These are phyloP conservation scores for Leptoclinus maculatus DNA, from an alignment of 2,797 vertebrate genomes.

Conservation along the genomic window DNA sequence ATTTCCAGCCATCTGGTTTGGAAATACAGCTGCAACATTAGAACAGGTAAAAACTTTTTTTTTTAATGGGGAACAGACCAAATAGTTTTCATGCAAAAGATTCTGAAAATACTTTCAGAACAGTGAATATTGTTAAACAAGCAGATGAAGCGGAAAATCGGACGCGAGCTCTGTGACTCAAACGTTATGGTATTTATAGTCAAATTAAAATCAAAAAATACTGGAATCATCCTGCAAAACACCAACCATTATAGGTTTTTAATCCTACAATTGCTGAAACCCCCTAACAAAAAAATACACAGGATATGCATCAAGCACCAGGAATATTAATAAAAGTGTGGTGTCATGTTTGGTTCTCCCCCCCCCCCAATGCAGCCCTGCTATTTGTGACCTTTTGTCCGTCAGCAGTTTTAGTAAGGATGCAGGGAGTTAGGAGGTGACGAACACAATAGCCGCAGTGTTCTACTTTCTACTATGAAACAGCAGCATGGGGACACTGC, in stretches of 20 bases:
- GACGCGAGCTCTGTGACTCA: not conserved
- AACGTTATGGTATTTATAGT: not conserved
- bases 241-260: not conserved
- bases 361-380: conserved; percentile 8
- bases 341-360: conserved; percentile 10
- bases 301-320: not conserved
- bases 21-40: not conserved
- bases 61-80: not conserved
- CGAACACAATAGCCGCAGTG: conserved; percentile 69
- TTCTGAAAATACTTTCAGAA: not conserved
- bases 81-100: not conserved
- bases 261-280: not conserved
- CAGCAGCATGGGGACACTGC: conserved; percentile 58
- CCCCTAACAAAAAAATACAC: not conserved
- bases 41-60: not conserved
- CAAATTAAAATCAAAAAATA: not conserved
- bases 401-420: conserved; percentile 50
- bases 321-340: conserved; percentile 6
- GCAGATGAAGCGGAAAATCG: not conserved
- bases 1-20: not conserved
- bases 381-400: conserved; percentile 43
- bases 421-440: conserved; percentile 59
- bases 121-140: not conserved
- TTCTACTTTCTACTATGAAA: conserved; percentile 63
- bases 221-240: not conserved